These are phyloP conservation scores for Leiothrix lutea DNA, from an alignment of 2,113 vertebrate species.

Conservation along the genomic window DNA sequence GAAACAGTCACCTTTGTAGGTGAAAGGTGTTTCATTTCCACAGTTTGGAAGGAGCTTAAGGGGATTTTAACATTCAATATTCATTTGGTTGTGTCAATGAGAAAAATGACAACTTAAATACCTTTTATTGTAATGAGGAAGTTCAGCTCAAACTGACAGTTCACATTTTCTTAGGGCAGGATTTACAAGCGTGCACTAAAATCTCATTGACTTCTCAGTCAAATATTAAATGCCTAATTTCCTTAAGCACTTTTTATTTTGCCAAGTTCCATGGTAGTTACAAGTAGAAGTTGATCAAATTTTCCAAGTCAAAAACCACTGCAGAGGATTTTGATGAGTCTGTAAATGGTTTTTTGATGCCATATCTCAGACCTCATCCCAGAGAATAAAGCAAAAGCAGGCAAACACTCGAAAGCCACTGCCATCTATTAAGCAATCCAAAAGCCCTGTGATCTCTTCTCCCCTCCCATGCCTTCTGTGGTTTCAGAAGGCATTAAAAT, in stretches of 20 bases:
- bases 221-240: not conserved
- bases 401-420: not conserved
- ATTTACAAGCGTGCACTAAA: not conserved
- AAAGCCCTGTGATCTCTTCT: not conserved
- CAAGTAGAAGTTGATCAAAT: not conserved
- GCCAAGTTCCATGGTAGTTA: not conserved
- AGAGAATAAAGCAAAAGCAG: not conserved
- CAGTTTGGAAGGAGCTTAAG: not conserved
- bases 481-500: not conserved
- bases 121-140: not conserved
- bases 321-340: not conserved
- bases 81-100: not conserved
- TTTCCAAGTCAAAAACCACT: not conserved
- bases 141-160: not conserved
- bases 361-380: not conserved
- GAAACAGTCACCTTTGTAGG: not conserved
- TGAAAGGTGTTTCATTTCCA: not conserved
- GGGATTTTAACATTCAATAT: not conserved
- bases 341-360: not conserved
- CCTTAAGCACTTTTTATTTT: not conserved
- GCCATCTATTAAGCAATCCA: not conserved
- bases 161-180: not conserved
- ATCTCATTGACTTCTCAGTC: not conserved
- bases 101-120: not conserved
- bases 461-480: not conserved